A percentile compares a stretch with the other conserved stretches of the same genome.
phyloP scores from a whole-genome alignment of 1,140 invertebrate species.

The Brachionus rotundiformis region DNA sequence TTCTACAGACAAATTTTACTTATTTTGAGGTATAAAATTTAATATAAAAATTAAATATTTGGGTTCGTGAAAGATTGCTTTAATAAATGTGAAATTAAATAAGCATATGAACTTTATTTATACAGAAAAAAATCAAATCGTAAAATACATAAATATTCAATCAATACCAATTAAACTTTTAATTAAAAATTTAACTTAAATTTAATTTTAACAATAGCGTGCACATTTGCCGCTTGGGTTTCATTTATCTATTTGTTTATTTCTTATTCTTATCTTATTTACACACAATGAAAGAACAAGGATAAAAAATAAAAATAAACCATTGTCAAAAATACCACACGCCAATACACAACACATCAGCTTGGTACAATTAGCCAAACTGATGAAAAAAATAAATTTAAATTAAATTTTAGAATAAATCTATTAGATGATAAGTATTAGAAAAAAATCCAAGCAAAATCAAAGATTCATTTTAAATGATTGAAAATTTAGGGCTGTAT shows the following conservation, averaged over 20 bases:
- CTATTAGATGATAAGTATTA: neutral
- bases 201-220: neutral
- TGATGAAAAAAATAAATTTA: neutral
- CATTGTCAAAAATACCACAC: neutral
- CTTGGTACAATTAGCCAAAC: neutral
- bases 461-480: neutral
- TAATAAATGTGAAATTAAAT: neutral
- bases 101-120: neutral
- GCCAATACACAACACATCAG: neutral
- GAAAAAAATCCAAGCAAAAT: neutral
- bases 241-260: neutral
- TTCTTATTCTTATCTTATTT: constrained; percentile 1
- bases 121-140: neutral
- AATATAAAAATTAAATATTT: no score
- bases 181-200: constrained; percentile 25
- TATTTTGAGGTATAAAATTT: no score
- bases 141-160: constrained; percentile 40
- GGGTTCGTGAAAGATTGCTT: no score
- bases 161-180: neutral
- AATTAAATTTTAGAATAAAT: neutral
- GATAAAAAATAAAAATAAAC: neutral
- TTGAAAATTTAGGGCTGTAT: constrained; percentile 17
- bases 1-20: no score
- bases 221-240: neutral
- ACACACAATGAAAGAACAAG: neutral